Percentiles rank a stretch among this genome's conserved stretches.
Evolutionary conservation across 2,113 vertebrate genomes (phyloP).

Genomic region (Morone saxatilis): DNA sequence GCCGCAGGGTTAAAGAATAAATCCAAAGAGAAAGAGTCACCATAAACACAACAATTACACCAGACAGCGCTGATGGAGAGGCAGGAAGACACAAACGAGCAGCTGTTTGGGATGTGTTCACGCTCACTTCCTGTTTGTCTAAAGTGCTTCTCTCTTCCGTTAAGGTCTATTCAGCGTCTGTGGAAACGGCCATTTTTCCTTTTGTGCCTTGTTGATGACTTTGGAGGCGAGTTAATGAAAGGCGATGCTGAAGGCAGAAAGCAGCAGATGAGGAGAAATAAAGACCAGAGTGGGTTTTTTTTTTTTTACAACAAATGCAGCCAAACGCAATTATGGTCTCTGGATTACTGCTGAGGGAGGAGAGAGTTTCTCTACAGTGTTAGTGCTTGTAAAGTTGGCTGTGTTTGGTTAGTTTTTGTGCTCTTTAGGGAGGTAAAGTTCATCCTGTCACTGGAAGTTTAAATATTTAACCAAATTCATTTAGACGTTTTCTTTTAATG

Average conservation of each 20-base stretch:
- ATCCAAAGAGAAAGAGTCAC: slow-evolving; percentile 24
- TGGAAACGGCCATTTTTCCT: slow-evolving; percentile 30
- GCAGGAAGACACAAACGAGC: slow-evolving; percentile 36
- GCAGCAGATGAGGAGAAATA: slow-evolving; percentile 53
- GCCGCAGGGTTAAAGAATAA: slow-evolving; percentile 34
- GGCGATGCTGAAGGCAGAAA: slow-evolving; percentile 47
- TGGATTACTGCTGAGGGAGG: slow-evolving; percentile 35
- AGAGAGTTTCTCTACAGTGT: background rate
- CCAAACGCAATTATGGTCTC: slow-evolving; percentile 56
- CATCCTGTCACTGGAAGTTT: background rate
- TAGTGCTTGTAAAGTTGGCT: slow-evolving; percentile 25
- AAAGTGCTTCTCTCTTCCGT: slow-evolving; percentile 41
- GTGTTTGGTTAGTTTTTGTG: slow-evolving; percentile 4
- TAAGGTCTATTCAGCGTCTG: slow-evolving; percentile 50
- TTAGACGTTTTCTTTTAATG: background rate
- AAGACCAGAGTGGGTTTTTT: slow-evolving; percentile 19
- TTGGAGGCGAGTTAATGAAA: slow-evolving; percentile 55
- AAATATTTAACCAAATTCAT: slow-evolving; percentile 10
- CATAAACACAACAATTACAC: slow-evolving; percentile 41
- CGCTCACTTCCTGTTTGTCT: slow-evolving; percentile 62
- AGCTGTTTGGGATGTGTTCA: slow-evolving; percentile 53
- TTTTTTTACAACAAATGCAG: slow-evolving; percentile 29
- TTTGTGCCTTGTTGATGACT: slow-evolving; percentile 62
- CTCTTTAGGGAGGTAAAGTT: background rate
- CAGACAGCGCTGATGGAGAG: slow-evolving; percentile 40